phyloP scores from a whole-genome alignment of 64 coral and sea anemone species.

The Porites australiensis region DNA sequence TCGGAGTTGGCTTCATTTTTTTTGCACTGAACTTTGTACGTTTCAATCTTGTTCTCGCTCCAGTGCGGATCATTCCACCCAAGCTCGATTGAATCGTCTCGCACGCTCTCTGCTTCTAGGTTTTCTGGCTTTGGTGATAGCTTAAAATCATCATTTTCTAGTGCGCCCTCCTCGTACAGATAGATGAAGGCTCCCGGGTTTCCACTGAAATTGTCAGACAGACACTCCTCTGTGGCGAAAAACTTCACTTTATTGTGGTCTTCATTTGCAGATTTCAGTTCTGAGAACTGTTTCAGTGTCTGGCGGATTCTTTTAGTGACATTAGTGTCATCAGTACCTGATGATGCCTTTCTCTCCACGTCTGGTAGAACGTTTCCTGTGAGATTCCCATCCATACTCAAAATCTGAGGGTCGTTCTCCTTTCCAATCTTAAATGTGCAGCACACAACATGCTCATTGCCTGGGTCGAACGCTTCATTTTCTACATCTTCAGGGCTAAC shows the following conservation, averaged over 20 bases:
- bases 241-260: conserved; percentile 25
- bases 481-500: conserved; percentile 57
- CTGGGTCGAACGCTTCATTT: conserved; percentile 23
- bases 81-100: conserved; percentile 3
- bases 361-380: background rate
- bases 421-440: conserved; percentile 37
- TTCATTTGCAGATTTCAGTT: conserved; percentile 41
- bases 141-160: conserved; percentile 32
- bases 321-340: background rate
- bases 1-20: conserved; percentile 2
- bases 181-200: conserved; percentile 35
- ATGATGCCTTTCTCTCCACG: conserved; percentile 6
- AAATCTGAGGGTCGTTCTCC: conserved; percentile 33
- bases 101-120: background rate
- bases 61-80: conserved; percentile 14
- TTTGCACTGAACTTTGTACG: conserved; percentile 48
- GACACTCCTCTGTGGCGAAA: conserved; percentile 53
- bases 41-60: background rate
- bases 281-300: conserved; percentile 22
- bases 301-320: conserved; percentile 24
- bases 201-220: background rate
- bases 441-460: conserved; percentile 39
- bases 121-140: background rate
- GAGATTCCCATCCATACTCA: conserved; percentile 33
- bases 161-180: conserved; percentile 7